Evolutionary conservation across 2,113 vertebrate species (phyloP).

Genomic region (Willisornis vidua): DNA sequence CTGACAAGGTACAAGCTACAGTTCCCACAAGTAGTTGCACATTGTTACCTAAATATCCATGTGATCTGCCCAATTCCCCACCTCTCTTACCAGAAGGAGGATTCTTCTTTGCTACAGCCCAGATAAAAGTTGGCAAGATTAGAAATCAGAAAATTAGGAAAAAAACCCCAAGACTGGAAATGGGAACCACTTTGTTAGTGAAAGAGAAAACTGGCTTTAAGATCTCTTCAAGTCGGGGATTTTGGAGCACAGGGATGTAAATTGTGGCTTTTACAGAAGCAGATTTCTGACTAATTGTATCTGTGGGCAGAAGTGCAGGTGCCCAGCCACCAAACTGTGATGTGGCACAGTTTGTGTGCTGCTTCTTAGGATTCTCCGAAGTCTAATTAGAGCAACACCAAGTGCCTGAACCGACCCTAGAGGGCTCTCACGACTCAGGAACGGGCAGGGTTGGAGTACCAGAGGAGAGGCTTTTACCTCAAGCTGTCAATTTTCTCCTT

Average conservation of each 20-base stretch:
- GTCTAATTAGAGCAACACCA: neutral
- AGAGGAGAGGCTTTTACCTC: neutral
- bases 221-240: neutral
- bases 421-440: slow-evolving; percentile 18
- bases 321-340: neutral
- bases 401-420: slow-evolving; percentile 26
- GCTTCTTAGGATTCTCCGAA: neutral
- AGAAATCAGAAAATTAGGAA: neutral
- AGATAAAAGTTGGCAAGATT: neutral
- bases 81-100: neutral
- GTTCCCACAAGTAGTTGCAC: neutral
- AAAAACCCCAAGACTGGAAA: neutral
- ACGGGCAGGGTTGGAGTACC: neutral
- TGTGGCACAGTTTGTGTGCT: neutral
- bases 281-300: neutral
- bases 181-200: rapidly evolving
- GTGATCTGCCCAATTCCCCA: rapidly evolving
- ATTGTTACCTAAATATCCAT: neutral
- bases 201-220: neutral
- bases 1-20: rapidly evolving
- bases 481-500: neutral
- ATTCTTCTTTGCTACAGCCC: neutral
- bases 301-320: neutral
- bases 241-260: neutral
- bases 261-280: neutral